Percentiles rank a stretch among this genome's conserved stretches.
Evolutionary conservation across 2,113 vertebrate species (phyloP).

Genomic region (Ctenodactylus gundi): DNA sequence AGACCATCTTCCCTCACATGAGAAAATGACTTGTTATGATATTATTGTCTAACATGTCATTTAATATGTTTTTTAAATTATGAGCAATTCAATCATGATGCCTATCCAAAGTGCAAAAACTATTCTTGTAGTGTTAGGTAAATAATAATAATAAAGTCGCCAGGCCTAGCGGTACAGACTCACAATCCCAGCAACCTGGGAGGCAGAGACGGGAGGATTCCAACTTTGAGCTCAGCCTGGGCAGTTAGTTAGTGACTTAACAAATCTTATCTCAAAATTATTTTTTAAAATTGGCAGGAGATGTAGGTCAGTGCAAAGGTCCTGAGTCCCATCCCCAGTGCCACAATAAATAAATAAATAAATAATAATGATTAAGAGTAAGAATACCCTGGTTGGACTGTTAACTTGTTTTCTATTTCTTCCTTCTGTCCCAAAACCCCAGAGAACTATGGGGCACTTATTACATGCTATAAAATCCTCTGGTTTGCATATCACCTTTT

Average conservation of each 20-base stretch:
- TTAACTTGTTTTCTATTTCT: neutral
- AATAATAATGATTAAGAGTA: neutral
- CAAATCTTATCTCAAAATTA: no score
- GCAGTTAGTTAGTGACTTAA: no score
- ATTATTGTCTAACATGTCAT: neutral
- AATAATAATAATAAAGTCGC: no score
- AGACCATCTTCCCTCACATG: neutral
- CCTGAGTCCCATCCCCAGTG: no score
- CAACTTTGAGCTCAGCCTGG: no score
- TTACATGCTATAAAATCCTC: neutral
- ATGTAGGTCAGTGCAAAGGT: no score
- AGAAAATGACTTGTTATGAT: neutral
- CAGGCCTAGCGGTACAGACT: no score
- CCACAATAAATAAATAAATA: neutral
- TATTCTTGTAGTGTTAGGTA: neutral
- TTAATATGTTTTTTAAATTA: constrained; percentile 28
- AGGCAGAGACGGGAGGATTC: no score
- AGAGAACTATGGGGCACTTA: no score
- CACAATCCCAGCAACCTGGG: no score
- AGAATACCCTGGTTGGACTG: neutral
- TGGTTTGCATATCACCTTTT: neutral
- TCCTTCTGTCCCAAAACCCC: neutral
- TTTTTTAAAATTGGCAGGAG: no score
- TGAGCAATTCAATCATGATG: neutral
- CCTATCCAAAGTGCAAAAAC: neutral